These are phyloP conservation scores for Sebastes schlegelii DNA, from an alignment of 2,113 vertebrate genomes.

Conservation along the genomic window DNA sequence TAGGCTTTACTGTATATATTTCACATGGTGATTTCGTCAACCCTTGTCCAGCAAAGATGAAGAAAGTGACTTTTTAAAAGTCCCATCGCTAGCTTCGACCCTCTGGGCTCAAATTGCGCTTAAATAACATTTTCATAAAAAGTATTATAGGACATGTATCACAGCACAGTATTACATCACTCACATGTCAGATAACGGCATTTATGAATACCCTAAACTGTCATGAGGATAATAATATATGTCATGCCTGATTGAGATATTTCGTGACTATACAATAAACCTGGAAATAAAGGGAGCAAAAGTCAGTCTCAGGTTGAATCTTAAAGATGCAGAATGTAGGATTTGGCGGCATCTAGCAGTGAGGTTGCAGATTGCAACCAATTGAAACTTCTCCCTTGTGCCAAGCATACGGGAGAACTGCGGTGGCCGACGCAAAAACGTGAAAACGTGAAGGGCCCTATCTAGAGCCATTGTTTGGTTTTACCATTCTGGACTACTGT, in stretches of 20 bases:
- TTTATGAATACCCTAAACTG: not conserved
- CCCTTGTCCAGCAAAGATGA: constrained; percentile 3
- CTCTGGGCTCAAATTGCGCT: not conserved
- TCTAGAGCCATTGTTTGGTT: too few species aligned
- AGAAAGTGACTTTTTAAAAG: constrained; percentile 5
- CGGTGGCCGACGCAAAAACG: too few species aligned
- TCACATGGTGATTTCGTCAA: constrained; percentile 12
- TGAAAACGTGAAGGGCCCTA: too few species aligned
- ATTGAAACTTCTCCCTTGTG: too few species aligned
- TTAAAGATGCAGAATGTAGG: too few species aligned
- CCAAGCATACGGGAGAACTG: too few species aligned
- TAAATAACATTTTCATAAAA: not conserved
- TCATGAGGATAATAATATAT: not conserved
- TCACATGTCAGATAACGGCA: not conserved
- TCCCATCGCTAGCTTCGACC: not conserved
- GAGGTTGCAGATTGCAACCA: too few species aligned
- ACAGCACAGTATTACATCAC: not conserved
- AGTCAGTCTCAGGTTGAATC: not conserved
- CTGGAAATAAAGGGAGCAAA: not conserved
- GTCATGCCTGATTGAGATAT: not conserved
- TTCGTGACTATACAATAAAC: not conserved
- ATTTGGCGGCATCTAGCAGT: too few species aligned
- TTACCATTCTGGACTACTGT: too few species aligned
- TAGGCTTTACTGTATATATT: constrained; percentile 36
- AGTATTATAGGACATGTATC: not conserved